A percentile compares a stretch with the other conserved stretches of the same genome.
Evolutionary conservation across 1,140 invertebrate genomes (phyloP).

Genomic region (Caenorhabditis brenneri): DNA sequence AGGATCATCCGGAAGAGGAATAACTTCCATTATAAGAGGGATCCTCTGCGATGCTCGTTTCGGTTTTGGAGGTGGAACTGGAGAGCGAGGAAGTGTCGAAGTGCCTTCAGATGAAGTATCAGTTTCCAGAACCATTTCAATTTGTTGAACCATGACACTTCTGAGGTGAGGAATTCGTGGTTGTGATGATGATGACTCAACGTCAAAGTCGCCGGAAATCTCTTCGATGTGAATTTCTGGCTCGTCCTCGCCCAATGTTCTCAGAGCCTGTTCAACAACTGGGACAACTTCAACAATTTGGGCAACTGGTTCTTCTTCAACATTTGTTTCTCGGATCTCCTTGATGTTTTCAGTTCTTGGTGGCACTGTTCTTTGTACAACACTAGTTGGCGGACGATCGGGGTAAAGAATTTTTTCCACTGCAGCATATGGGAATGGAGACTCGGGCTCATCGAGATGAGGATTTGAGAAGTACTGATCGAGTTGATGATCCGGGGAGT

Average conservation of each 20-base stretch:
- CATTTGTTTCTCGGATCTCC: too few species aligned
- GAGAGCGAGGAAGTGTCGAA: not conserved
- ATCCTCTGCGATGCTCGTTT: not conserved
- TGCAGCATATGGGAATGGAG: not conserved
- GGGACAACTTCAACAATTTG: too few species aligned
- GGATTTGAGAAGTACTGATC: not conserved
- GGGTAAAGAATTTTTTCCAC: not conserved
- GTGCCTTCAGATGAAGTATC: not conserved
- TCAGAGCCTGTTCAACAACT: too few species aligned
- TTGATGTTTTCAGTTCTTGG: too few species aligned
- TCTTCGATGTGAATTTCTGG: slow-evolving; percentile 1
- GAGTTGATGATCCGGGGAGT: not conserved
- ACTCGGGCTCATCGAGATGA: not conserved
- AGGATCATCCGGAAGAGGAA: not conserved
- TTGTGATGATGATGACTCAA: not conserved
- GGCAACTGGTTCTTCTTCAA: too few species aligned
- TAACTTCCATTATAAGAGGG: not conserved
- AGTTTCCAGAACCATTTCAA: not conserved
- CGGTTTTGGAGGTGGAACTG: slow-evolving; percentile 9
- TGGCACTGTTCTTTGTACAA: not conserved
- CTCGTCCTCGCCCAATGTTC: not conserved
- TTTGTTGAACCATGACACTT: slow-evolving; percentile 18
- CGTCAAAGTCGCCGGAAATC: not conserved
- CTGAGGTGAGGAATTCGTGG: not conserved
- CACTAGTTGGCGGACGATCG: too few species aligned